Evolutionary conservation across 2,113 vertebrate genomes (phyloP).

Genomic region (Chaenocephalus aceratus): DNA sequence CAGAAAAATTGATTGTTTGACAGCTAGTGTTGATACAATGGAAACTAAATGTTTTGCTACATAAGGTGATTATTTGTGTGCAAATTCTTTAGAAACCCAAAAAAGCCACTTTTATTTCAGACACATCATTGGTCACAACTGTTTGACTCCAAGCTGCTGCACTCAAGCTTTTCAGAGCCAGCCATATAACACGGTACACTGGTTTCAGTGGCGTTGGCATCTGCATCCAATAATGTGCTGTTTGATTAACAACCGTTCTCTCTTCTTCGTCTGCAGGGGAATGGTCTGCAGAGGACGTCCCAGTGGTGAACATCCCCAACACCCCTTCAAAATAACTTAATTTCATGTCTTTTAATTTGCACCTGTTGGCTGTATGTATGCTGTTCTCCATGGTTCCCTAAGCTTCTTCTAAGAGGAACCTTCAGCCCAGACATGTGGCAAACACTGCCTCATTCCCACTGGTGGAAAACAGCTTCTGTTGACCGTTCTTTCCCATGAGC

Average conservation of each 20-base stretch:
- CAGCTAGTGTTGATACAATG: no score
- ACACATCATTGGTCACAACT: background rate
- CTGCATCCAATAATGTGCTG: background rate
- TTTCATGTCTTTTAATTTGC: slow-evolving; percentile 9
- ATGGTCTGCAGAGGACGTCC: slow-evolving; percentile 37
- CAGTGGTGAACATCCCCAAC: slow-evolving; percentile 62
- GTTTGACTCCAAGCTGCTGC: background rate
- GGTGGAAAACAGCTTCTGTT: slow-evolving; percentile 28
- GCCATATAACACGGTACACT: background rate
- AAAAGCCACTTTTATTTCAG: no score
- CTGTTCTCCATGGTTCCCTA: slow-evolving; percentile 36
- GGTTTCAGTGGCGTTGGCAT: background rate
- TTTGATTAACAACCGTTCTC: background rate
- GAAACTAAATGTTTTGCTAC: no score
- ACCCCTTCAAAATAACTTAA: background rate
- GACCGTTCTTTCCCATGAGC: background rate
- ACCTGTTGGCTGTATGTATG: slow-evolving; percentile 34
- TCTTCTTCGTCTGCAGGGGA: slow-evolving; percentile 52
- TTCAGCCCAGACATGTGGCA: background rate
- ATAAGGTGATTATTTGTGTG: no score
- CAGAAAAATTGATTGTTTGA: no score
- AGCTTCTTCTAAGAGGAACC: slow-evolving; percentile 63
- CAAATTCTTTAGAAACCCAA: no score
- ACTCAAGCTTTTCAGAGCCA: background rate
- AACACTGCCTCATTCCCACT: background rate